Percentiles rank a stretch among this genome's conserved stretches.
These are phyloP conservation scores for Agriopis marginaria DNA, from an alignment of 2,888 invertebrate genomes.

Conservation along the genomic window DNA sequence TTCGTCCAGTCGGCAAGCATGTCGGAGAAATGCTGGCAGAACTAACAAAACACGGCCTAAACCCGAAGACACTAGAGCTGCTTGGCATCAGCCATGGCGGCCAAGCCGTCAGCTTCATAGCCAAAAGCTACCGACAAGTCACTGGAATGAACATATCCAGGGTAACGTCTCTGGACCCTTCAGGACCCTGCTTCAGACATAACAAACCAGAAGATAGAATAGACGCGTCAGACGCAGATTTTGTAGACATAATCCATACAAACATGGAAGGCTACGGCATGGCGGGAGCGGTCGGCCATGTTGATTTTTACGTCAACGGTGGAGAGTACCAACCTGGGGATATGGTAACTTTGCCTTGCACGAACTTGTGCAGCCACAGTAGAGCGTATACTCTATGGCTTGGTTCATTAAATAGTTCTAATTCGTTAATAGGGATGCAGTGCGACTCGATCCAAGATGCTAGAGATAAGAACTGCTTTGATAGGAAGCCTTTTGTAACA, in stretches of 20 bases:
- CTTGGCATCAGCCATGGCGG: conserved; percentile 50
- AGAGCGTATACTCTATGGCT: conserved; percentile 1
- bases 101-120: conserved; percentile 48
- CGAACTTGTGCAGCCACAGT: neutral
- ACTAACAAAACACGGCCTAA: conserved; percentile 43
- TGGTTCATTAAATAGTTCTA: neutral
- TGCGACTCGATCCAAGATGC: conserved; percentile 45
- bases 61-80: conserved; percentile 47
- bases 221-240: conserved; percentile 48
- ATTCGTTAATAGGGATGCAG: conserved; percentile 3
- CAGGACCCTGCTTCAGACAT: conserved; percentile 49
- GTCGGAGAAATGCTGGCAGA: conserved; percentile 48
- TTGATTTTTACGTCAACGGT: conserved; percentile 30
- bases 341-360: neutral
- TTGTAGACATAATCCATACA: conserved; percentile 45
- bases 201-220: conserved; percentile 46
- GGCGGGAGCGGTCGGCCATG: conserved; percentile 38
- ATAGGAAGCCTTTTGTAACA: conserved; percentile 43
- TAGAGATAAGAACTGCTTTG: conserved; percentile 45
- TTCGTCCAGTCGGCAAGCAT: conserved; percentile 29
- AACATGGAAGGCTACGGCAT: conserved; percentile 49
- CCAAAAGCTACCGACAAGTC: conserved; percentile 44
- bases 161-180: conserved; percentile 43
- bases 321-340: conserved; percentile 6
- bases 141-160: conserved; percentile 43